Base-by-base conservation (phyloP, 2,888 invertebrate species). In the Myathropa florea region DNA sequence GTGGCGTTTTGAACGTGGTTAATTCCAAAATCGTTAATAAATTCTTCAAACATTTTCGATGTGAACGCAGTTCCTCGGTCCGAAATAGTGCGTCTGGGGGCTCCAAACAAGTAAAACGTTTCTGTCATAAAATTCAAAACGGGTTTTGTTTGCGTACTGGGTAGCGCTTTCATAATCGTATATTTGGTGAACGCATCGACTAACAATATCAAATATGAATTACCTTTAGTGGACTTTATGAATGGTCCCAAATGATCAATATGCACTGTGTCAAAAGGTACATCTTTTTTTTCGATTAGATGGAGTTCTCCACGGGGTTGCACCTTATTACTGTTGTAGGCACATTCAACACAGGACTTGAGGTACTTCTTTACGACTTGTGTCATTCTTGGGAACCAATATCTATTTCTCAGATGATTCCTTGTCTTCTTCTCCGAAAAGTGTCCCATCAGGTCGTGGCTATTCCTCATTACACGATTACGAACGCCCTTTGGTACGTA, bases 321-420 rank as follows among this genome's bases (percentile, higher is more conserved):
- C 12, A 55, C 21, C 23, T 76, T 59, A 12, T 30, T 73, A 28
- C 59, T 72, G 14, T 83, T 78, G 12, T 55, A 72, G 2, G 72
- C 72, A 30, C 71, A 72, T 72, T 83, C 77, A 1, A 72, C 61
- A 21, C 77, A 77, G 6, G 71, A 46, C 24, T 36, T 53, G 2
- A 78, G 4, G n/a, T 67, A 77, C 4, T 72, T 83, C 14, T 55
- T 72, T 24, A 77, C 68, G n/a, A 77, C 71, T n/a, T 78, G 72
- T 1, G 65, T 77, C 71, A 82, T 70, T 10, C 65, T 71, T 33
- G 83, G 77, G 33, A 83, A 83, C 67, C 83, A 83, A 6, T 71
- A 83, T 57, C 77, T 76, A 9, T 21, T 24, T 39, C 23, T 60
- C 2, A 83, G 21, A 36, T 78, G 67, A 7, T 68, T 63, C 1